These are phyloP conservation scores for Macroramphosus scolopax DNA, from an alignment of 2,797 vertebrate species.

Conservation along the genomic window DNA sequence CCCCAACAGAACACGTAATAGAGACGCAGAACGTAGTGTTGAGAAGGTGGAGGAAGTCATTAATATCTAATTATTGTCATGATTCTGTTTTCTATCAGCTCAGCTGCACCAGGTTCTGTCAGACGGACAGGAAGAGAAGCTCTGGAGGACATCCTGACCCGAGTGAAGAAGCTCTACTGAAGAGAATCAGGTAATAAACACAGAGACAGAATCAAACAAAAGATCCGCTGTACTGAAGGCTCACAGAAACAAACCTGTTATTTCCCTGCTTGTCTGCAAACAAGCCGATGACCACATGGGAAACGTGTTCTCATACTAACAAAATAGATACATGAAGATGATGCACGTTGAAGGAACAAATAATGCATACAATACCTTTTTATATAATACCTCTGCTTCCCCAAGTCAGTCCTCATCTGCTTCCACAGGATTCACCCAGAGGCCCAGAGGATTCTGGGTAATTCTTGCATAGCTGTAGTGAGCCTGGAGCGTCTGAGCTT, in stretches of 20 bases:
- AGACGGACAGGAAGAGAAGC: slow-evolving; percentile 18
- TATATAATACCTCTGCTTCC: neutral
- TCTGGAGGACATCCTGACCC: slow-evolving; percentile 12
- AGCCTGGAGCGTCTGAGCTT: slow-evolving; percentile 86
- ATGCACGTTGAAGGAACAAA: no score
- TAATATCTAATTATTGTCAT: neutral
- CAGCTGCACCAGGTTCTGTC: slow-evolving; percentile 1
- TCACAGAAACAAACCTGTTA: no score
- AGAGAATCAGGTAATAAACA: slow-evolving; percentile 51
- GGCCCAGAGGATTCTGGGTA: slow-evolving; percentile 69
- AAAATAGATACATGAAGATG: no score
- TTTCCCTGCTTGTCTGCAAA: no score
- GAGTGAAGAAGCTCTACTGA: slow-evolving; percentile 33
- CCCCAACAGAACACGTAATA: slow-evolving; percentile 27
- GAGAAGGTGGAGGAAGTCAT: neutral
- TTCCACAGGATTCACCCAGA: slow-evolving; percentile 62
- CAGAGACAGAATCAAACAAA: no score
- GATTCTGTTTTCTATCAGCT: slow-evolving; percentile 3
- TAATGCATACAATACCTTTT: no score
- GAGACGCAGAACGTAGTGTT: neutral
- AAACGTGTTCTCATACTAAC: no score
- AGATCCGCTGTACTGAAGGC: no score
- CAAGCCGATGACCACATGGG: no score
- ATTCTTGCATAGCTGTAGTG: slow-evolving; percentile 85
- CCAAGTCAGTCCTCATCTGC: neutral